A percentile compares a stretch with the other conserved stretches of the same genome.
These are phyloP conservation scores for Latrodectus elegans DNA, from an alignment of 2,888 invertebrate genomes.

Conservation along the genomic window DNA sequence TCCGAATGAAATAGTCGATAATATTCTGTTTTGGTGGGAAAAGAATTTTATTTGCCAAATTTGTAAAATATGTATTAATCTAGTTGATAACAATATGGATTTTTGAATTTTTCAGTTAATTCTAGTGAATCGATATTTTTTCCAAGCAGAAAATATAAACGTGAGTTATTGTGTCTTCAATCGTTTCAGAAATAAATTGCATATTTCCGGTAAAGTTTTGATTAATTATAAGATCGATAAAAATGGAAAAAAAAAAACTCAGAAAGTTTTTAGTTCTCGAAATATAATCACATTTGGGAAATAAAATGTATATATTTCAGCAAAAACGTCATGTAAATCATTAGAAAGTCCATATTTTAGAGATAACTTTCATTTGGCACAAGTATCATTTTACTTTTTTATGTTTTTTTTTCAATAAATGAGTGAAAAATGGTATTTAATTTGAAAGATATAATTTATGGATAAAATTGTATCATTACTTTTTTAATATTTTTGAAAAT, in stretches of 20 bases:
- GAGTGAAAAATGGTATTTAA: too few relatives aligned
- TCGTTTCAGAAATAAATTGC: constrained; percentile 54
- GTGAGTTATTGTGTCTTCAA: constrained; percentile 54
- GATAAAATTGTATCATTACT: too few relatives aligned
- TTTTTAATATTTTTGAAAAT: too few relatives aligned
- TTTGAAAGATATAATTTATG: too few relatives aligned
- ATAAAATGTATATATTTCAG: neutral
- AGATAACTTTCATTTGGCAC: constrained; percentile 62
- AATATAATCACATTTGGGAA: constrained; percentile 39
- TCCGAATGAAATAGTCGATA: constrained; percentile 44
- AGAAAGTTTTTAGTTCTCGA: constrained; percentile 28
- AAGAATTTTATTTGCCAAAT: constrained; percentile 15
- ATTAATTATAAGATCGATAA: constrained; percentile 61
- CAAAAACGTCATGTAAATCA: constrained; percentile 7
- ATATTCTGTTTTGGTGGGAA: constrained; percentile 12
- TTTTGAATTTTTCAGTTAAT: constrained; percentile 54
- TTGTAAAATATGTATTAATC: constrained; percentile 23
- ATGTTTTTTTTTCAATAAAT: too few relatives aligned
- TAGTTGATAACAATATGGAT: constrained; percentile 60
- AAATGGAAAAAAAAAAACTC: constrained; percentile 24
- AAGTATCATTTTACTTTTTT: constrained; percentile 57
- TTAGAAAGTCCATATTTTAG: constrained; percentile 45
- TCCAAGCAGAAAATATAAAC: constrained; percentile 38
- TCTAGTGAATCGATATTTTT: constrained; percentile 41
- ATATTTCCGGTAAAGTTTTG: constrained; percentile 60